A percentile compares a stretch with the other conserved stretches of the same genome.
phyloP scores from a whole-genome alignment of 2,113 vertebrate genomes.

The Calidris pygmaea region DNA sequence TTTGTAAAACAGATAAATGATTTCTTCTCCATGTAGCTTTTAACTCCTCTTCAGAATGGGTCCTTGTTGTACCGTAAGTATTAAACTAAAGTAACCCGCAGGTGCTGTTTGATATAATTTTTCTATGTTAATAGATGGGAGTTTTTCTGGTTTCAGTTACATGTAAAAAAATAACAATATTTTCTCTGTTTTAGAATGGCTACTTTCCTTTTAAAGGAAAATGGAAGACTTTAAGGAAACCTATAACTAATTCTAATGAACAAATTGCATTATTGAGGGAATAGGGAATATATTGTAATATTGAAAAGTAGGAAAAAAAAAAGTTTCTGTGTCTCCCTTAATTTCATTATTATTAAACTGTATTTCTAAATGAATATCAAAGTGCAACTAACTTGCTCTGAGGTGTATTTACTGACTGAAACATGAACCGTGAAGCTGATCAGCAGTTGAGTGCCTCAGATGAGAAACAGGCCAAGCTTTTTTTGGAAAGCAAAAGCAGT shows the following conservation, averaged over 20 bases:
- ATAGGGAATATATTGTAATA: not conserved
- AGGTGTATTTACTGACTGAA: not conserved
- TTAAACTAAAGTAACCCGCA: not conserved
- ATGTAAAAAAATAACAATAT: not conserved
- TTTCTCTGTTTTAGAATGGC: not conserved
- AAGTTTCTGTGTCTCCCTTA: not conserved
- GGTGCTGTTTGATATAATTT: not conserved
- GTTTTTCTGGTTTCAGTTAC: not conserved
- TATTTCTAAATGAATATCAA: not conserved
- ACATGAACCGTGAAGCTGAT: not conserved
- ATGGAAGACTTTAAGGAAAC: not conserved
- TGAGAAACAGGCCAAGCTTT: not conserved
- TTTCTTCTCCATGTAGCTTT: rapidly evolving
- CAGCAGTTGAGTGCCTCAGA: not conserved
- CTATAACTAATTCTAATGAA: not conserved
- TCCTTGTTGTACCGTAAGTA: not conserved
- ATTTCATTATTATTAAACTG: not conserved
- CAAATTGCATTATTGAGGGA: not conserved
- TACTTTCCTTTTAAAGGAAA: not conserved
- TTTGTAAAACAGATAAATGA: not conserved
- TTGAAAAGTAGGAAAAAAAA: not conserved
- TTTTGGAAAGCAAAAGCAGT: not conserved
- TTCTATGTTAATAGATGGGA: not conserved
- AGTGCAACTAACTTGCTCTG: not conserved
- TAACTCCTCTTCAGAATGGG: not conserved